Evolutionary conservation across 2,797 vertebrate species (phyloP).

Genomic region (Aplochiton taeniatus): DNA sequence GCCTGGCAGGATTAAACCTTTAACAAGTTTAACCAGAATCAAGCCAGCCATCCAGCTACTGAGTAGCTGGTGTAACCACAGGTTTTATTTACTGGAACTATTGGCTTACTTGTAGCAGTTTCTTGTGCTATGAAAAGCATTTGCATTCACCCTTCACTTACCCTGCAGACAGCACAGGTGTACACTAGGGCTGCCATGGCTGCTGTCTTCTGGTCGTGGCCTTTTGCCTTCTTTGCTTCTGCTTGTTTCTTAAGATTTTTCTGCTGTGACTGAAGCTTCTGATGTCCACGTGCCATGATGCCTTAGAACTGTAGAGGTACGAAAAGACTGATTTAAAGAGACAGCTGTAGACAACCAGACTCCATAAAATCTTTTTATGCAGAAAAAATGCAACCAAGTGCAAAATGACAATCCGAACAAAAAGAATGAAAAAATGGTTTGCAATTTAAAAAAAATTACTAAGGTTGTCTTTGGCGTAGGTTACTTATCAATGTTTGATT

Average conservation of each 20-base stretch:
- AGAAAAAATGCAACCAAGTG: too few relatives aligned
- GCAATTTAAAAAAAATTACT: too few relatives aligned
- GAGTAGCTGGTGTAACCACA: too few relatives aligned
- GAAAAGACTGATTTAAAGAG: background rate
- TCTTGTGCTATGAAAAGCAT: background rate
- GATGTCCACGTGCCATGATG: slow-evolving; percentile 91
- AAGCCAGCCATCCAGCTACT: too few relatives aligned
- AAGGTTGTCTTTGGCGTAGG: too few relatives aligned
- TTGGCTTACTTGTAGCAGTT: background rate
- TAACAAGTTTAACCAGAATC: too few relatives aligned
- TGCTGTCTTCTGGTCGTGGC: slow-evolving; percentile 93
- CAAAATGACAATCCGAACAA: too few relatives aligned
- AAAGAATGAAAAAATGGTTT: too few relatives aligned
- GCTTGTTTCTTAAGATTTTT: slow-evolving; percentile 96
- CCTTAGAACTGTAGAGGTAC: background rate
- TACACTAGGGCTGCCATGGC: slow-evolving; percentile 92
- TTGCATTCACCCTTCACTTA: slow-evolving; percentile 31
- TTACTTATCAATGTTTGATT: too few relatives aligned
- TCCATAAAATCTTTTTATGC: too few relatives aligned
- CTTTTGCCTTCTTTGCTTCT: slow-evolving; percentile 92
- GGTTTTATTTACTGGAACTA: too few relatives aligned
- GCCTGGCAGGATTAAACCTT: too few relatives aligned
- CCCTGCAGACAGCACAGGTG: slow-evolving; percentile 79
- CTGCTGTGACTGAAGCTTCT: slow-evolving; percentile 95
- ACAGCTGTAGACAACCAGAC: background rate